These are phyloP conservation scores for Homarus americanus DNA, from an alignment of 1,140 invertebrate genomes.

Conservation along the genomic window DNA sequence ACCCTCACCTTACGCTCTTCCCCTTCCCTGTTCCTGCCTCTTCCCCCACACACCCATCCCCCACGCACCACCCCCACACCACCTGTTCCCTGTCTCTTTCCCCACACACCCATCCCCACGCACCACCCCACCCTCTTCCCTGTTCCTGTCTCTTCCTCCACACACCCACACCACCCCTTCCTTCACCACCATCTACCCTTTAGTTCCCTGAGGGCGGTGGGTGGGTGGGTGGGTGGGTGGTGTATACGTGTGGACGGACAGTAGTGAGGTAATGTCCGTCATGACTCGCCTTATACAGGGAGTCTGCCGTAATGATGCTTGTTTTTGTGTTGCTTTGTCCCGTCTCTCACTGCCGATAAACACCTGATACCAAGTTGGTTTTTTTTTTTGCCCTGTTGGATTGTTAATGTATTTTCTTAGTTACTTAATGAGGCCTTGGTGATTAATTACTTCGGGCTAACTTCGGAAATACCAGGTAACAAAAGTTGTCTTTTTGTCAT, in stretches of 20 bases:
- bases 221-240: background rate
- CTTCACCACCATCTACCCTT: background rate
- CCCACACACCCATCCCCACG: background rate
- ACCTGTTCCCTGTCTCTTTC: background rate
- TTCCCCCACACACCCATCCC: background rate
- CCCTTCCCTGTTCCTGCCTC: background rate
- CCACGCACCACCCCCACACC: background rate
- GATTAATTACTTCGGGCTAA: background rate
- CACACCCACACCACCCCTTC: background rate
- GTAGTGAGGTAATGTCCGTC: constrained; percentile 27
- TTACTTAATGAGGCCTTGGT: constrained; percentile 48
- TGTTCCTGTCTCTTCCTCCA: background rate
- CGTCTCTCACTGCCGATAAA: constrained; percentile 37
- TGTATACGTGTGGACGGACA: background rate
- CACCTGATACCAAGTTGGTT: background rate
- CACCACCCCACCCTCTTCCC: background rate
- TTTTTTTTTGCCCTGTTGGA: constrained; percentile 11
- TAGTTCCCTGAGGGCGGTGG: background rate
- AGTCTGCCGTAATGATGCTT: constrained; percentile 55
- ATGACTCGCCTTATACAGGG: constrained; percentile 6
- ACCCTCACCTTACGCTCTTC: background rate
- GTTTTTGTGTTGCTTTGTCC: constrained; percentile 49
- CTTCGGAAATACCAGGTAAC: too few relatives aligned
- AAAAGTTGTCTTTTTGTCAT: too few relatives aligned
- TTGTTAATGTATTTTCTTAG: constrained; percentile 66